phyloP scores from a whole-genome alignment of 2,113 vertebrate species.

The Corythoichthys haematopterus region DNA sequence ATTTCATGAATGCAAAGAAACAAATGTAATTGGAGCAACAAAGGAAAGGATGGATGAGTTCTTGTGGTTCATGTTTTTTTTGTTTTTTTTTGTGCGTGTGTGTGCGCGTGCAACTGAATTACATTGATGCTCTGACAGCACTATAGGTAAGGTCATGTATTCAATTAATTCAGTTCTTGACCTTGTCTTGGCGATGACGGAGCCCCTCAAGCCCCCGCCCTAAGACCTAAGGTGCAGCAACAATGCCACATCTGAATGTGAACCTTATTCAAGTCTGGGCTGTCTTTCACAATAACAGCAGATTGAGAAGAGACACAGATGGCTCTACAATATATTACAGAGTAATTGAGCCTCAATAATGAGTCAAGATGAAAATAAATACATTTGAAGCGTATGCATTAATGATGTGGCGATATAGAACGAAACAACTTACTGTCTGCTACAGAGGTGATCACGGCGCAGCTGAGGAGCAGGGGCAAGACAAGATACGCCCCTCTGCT shows the following conservation, averaged over 20 bases:
- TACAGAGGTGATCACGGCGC: constrained; percentile 70
- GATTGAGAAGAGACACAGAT: constrained; percentile 8
- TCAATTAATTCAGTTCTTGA: constrained; percentile 69
- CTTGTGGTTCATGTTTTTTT: neutral
- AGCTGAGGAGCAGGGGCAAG: constrained; percentile 80
- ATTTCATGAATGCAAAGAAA: constrained; percentile 31
- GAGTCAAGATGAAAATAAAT: neutral
- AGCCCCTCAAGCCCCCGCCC: constrained; percentile 20
- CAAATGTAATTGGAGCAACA: constrained; percentile 32
- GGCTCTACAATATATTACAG: constrained; percentile 9
- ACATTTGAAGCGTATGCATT: neutral
- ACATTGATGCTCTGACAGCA: constrained; percentile 64
- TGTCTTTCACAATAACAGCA: constrained; percentile 45
- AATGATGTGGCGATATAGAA: neutral
- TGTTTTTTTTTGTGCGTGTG: neutral
- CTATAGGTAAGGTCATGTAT: constrained; percentile 60
- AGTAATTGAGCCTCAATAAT: constrained; percentile 5
- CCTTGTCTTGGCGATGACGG: constrained; percentile 35
- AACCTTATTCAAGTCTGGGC: constrained; percentile 29
- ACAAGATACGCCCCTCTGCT: constrained; percentile 67
- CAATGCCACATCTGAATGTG: constrained; percentile 39
- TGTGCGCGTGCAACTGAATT: constrained; percentile 60
- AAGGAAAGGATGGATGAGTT: constrained; percentile 24
- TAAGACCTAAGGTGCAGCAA: constrained; percentile 19
- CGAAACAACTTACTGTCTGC: constrained; percentile 83